Evolutionary conservation across 1,140 invertebrate species (phyloP).

Genomic region (Argopecten irradians): DNA sequence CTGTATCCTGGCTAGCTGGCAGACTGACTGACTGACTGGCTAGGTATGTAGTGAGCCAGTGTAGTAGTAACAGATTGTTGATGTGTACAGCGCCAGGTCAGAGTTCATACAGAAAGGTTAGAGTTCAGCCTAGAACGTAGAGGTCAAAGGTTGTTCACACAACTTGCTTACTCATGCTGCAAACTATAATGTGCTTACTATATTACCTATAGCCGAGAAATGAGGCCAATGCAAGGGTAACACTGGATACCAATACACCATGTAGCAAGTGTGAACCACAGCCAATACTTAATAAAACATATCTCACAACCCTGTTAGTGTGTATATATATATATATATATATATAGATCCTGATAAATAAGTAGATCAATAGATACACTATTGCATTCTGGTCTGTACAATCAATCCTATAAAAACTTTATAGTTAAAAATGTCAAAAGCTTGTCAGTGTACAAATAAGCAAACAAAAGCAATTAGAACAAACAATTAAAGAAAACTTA

Average conservation of each 20-base stretch:
- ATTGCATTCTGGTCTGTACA: too few relatives aligned
- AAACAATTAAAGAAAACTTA: too few relatives aligned
- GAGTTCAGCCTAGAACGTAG: background rate
- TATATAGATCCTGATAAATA: too few relatives aligned
- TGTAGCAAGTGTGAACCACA: background rate
- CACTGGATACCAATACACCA: background rate
- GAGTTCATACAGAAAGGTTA: background rate
- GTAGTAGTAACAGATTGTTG: constrained; percentile 21
- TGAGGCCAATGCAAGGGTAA: background rate
- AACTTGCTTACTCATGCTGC: constrained; percentile 20
- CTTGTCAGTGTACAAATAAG: too few relatives aligned
- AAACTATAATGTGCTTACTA: constrained; percentile 23
- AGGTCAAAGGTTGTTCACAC: constrained; percentile 4
- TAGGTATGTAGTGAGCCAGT: constrained; percentile 12
- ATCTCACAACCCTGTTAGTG: background rate
- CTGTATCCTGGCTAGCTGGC: constrained; percentile 19
- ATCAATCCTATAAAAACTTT: too few relatives aligned
- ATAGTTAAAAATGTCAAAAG: too few relatives aligned
- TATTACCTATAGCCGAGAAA: constrained; percentile 16
- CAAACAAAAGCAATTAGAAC: too few relatives aligned
- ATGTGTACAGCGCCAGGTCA: constrained; percentile 14
- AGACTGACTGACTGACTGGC: constrained; percentile 11
- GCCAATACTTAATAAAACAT: background rate
- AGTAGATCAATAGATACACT: too few relatives aligned
- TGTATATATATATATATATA: background rate